These are phyloP conservation scores for Fulmarus glacialis DNA, from an alignment of 2,113 vertebrate genomes.

Conservation along the genomic window DNA sequence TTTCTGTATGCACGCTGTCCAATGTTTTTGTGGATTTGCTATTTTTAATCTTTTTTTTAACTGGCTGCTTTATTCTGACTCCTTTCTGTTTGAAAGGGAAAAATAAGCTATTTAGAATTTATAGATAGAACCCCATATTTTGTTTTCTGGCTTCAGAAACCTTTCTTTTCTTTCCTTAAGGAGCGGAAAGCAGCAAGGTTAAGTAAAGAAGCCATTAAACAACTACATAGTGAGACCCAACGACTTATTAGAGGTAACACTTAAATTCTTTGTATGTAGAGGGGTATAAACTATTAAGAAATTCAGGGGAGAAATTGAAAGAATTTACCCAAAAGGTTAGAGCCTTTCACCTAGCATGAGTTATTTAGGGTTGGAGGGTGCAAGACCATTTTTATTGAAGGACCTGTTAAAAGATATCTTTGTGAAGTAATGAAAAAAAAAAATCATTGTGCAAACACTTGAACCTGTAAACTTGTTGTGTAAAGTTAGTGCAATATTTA, in stretches of 20 bases:
- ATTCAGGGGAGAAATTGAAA: neutral
- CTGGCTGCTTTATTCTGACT: neutral
- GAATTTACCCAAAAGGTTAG: neutral
- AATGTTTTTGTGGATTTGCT: neutral
- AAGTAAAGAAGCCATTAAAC: conserved; percentile 92
- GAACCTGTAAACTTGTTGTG: neutral
- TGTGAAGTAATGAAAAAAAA: neutral
- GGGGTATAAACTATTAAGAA: neutral
- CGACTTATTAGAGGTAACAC: conserved; percentile 90
- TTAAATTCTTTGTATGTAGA: neutral
- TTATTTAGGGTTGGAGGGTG: neutral
- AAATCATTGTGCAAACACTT: neutral
- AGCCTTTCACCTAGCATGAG: neutral
- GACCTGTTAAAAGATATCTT: neutral
- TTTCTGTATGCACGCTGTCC: neutral
- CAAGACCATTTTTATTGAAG: neutral
- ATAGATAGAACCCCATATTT: neutral
- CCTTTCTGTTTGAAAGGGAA: neutral
- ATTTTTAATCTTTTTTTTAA: neutral
- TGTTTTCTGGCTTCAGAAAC: neutral
- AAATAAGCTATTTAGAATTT: neutral
- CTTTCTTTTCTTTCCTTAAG: conserved; percentile 72
- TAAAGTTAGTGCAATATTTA: neutral
- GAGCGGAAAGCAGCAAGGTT: conserved; percentile 91
- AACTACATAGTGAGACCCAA: conserved; percentile 93